Conservation (phyloP, 64 coral and sea anemone genomes). For the Platygyra sinensis region DNA sequence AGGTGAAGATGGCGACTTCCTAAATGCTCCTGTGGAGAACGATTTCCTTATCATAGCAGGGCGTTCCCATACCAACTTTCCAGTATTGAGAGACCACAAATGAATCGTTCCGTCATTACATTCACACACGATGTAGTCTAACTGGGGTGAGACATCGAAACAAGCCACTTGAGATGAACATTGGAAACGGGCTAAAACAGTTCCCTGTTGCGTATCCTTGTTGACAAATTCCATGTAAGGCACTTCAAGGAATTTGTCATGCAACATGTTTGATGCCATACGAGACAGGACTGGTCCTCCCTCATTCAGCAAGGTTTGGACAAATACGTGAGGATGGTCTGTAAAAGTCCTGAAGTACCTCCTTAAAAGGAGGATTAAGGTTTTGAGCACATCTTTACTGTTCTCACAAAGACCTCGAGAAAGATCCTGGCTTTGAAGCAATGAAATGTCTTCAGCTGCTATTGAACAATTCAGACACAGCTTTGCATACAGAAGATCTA, state of each 20-base stretch:
- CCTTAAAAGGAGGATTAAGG: neutral
- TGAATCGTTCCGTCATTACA: slow-evolving; percentile 5
- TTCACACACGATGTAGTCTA: slow-evolving; percentile 31
- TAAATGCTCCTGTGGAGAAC: too few relatives aligned
- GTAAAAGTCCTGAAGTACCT: neutral
- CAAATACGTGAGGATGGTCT: neutral
- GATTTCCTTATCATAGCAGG: too few relatives aligned
- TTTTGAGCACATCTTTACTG: neutral
- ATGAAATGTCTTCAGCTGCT: neutral
- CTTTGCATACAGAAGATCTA: slow-evolving; percentile 16
- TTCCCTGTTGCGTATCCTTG: neutral
- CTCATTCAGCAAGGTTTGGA: slow-evolving; percentile 13
- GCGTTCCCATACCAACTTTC: neutral
- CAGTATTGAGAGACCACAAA: slow-evolving; percentile 9
- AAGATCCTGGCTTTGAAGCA: neutral
- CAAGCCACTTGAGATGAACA: neutral
- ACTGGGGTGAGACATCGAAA: slow-evolving; percentile 21
- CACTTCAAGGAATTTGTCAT: neutral
- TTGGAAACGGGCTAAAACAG: neutral
- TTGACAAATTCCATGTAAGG: neutral
- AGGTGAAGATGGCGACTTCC: too few relatives aligned
- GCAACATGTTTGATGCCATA: neutral
- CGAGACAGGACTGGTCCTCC: neutral
- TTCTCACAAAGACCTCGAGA: neutral
- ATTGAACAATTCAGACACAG: neutral